Conservation (phyloP, 1,140 invertebrate species). For the Drosophila truncata region DNA sequence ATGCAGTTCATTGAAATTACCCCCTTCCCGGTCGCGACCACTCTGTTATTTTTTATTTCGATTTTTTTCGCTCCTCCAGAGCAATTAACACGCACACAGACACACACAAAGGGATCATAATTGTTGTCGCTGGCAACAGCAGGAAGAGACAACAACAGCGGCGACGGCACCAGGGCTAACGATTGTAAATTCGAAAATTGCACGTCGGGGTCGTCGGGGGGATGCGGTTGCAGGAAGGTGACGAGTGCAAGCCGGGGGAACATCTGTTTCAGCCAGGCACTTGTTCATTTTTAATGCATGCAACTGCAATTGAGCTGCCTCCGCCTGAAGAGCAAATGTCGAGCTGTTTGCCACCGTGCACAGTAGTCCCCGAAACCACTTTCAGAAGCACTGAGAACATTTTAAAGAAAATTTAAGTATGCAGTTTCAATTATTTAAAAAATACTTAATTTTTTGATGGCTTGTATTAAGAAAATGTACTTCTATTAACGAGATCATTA, state of each 20-base stretch:
- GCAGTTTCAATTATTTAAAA: too few species aligned
- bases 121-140: slow-evolving; percentile 45
- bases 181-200: slow-evolving; percentile 62
- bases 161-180: slow-evolving; percentile 19
- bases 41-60: slow-evolving; percentile 23
- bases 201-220: not conserved
- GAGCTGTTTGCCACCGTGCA: slow-evolving; percentile 10
- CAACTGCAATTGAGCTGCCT: slow-evolving; percentile 45
- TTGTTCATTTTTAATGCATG: slow-evolving; percentile 56
- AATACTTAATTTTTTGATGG: not conserved
- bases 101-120: slow-evolving; percentile 38
- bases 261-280: slow-evolving; percentile 44
- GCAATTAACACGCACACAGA: slow-evolving; percentile 41
- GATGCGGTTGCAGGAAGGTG: slow-evolving; percentile 20
- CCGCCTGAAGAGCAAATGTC: slow-evolving; percentile 37
- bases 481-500: too few species aligned
- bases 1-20: slow-evolving; percentile 54
- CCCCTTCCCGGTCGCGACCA: not conserved
- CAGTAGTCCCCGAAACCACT: not conserved
- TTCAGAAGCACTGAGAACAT: slow-evolving; percentile 2
- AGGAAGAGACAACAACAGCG: slow-evolving; percentile 27
- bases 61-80: slow-evolving; percentile 36
- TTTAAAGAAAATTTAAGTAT: not conserved
- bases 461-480: too few species aligned
- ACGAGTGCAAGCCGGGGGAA: slow-evolving; percentile 8